Conservation (phyloP, 2,113 vertebrate genomes). For the Carollia perspicillata region DNA sequence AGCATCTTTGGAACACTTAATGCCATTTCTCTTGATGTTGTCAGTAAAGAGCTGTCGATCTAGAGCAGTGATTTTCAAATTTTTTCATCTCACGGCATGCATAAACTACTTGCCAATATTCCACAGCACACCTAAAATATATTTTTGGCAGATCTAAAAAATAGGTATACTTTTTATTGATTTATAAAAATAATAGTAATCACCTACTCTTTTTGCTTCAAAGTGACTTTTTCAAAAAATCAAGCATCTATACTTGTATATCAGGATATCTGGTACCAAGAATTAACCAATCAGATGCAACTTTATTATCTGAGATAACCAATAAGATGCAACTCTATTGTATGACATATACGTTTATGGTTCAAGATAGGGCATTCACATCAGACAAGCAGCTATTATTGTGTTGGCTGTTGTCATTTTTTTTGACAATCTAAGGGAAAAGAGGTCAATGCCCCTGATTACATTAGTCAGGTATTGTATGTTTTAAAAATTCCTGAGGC, state of each 20-base stretch:
- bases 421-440: background rate
- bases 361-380: background rate
- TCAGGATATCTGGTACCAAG: background rate
- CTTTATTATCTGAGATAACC: background rate
- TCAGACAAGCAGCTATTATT: background rate
- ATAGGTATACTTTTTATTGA: background rate
- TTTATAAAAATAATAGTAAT: background rate
- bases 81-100: background rate
- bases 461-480: background rate
- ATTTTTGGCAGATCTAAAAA: background rate
- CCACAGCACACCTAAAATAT: background rate
- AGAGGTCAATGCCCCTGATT: background rate
- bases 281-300: background rate
- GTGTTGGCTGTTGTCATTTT: background rate
- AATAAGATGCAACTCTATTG: background rate
- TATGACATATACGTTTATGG: background rate
- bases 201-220: background rate
- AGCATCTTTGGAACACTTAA: background rate
- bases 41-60: background rate
- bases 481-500: background rate
- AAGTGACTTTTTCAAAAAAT: background rate
- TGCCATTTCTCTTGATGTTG: background rate
- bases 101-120: background rate
- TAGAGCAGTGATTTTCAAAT: accelerated
- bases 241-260: background rate